Evolutionary conservation across 1,140 invertebrate genomes (phyloP), one percentile per base, ranked within the genome.

Genomic region (Megalonaias nervosa): DNA sequence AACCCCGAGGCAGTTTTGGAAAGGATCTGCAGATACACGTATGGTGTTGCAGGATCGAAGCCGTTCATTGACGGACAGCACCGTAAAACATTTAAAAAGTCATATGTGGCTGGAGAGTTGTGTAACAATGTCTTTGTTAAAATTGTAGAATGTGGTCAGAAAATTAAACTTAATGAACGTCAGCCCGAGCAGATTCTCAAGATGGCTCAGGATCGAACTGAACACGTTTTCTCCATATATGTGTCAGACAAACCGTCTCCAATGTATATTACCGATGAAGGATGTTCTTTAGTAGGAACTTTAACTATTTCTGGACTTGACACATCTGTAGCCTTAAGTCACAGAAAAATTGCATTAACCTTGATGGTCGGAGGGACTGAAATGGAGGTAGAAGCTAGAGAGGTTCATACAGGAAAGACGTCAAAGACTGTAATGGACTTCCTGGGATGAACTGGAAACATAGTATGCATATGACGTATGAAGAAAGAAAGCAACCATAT

Each of bases 341-440:
- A 64, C 2, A 76, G 73, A 48, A 71, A 73, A 15, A 26, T 38
- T 16, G 67, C 77, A 5, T 59, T 76, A 48, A 48, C 14, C 13
- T 73, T 84, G n/a, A 69, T 31, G 11, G 79, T 82, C 59, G 83
- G 81, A 16, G 83, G 79, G 4, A 82, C 81, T n/a, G 81, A 84
- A 64, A 38, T 84, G 23, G 65, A 78, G 31, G 76, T 84, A 4
- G 73, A 67, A 64, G 83, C 81, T n/a, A 71, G 64, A 13, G 77
- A 77, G 55, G 26, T 56, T 14, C 59, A 55, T n/a, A 78, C 70
- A 61, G 58, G 68, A 23, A 72, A 59, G 17, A n/a, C 58, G 5
- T 62, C 58, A 11, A 69, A 71, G 56, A 67, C 57, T 5, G 58
- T 9, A 21, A 71, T 77, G 59, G 69, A 77, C 60, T 77, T 71